Evolutionary conservation across 2,113 vertebrate species (phyloP), one percentile per base, ranked within the genome.

Genomic region (Serilophus lunatus): DNA sequence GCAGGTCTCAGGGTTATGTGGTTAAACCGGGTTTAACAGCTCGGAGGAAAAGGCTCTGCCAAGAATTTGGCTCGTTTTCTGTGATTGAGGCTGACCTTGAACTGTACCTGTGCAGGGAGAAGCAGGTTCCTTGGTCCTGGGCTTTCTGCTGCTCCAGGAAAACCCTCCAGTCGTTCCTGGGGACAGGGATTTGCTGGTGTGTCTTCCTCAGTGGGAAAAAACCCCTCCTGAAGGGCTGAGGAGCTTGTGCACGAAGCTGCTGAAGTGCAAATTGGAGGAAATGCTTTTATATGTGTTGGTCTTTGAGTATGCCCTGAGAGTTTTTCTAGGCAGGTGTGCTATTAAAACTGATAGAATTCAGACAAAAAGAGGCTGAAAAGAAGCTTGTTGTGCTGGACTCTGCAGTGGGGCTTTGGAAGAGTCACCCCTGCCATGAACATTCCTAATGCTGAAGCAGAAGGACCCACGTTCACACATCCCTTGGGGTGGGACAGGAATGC

Each of bases 101-200:
- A 6, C 56, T 29, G 53, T 31, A 40, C 22, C 76, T 50, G 9
- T 1, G 2, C 14, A 15, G n/a, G 51, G 24, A 60, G 28, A 57
- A 64, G 63, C 36, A 29, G 63, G 42, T 77, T 90, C 50, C 57
- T 47, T 13, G 38, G 68, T 19, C 18, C 33, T 0, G 0, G 0
- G 13, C 13, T 54, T 71, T 69, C 50, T 88, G 50, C 18, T 8
- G 3, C 53, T 56, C 36, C 1, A 0, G 51, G 40, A 13, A 56
- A 26, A 35, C 18, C 50, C 22, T 86, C 19, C 15, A 7, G 38
- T 22, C 2, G 0, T 61, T 78, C 24, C 17, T 53, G 18, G 13
- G 47, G 75, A 33, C 8, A 22, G 12, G 29, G 23, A 17, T 82
- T 66, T 68, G 18, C 26, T 19, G 7, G 11, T 0, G 0, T 68